phyloP scores from a whole-genome alignment of 2,113 vertebrate genomes.

The Castor canadensis region DNA sequence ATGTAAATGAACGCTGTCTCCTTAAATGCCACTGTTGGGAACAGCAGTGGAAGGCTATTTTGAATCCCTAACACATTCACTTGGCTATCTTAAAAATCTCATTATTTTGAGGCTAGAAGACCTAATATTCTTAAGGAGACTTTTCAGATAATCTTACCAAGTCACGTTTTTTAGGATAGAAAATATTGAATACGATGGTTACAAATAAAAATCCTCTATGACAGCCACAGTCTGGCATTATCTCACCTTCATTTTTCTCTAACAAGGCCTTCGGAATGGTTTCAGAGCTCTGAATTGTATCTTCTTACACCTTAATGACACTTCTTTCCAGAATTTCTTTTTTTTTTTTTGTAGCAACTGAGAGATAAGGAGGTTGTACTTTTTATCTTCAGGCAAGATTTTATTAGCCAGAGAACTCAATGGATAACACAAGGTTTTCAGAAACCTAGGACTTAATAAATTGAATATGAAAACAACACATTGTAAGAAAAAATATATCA shows the following conservation, averaged over 20 bases:
- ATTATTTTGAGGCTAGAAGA: neutral
- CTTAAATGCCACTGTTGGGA: neutral
- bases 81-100: neutral
- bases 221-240: neutral
- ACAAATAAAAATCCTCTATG: slow-evolving; percentile 37
- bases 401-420: slow-evolving; percentile 40
- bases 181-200: slow-evolving; percentile 47
- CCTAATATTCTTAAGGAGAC: slow-evolving; percentile 41
- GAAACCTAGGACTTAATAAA: slow-evolving; percentile 35
- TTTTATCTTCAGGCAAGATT: slow-evolving; percentile 38
- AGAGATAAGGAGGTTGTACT: neutral
- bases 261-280: neutral
- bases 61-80: neutral
- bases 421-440: neutral
- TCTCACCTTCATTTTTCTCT: slow-evolving; percentile 1
- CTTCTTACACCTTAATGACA: slow-evolving; percentile 1
- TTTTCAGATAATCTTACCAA: slow-evolving; percentile 47
- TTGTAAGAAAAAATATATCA: slow-evolving; percentile 29
- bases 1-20: slow-evolving; percentile 22
- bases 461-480: slow-evolving; percentile 45
- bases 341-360: neutral
- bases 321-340: slow-evolving; percentile 21
- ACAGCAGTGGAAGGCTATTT: neutral
- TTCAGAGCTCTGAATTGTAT: slow-evolving; percentile 17
- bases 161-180: neutral